A percentile compares a stretch with the other conserved stretches of the same genome.
These are phyloP conservation scores for Seriola quinqueradiata DNA, from an alignment of 2,113 vertebrate species.

Conservation along the genomic window DNA sequence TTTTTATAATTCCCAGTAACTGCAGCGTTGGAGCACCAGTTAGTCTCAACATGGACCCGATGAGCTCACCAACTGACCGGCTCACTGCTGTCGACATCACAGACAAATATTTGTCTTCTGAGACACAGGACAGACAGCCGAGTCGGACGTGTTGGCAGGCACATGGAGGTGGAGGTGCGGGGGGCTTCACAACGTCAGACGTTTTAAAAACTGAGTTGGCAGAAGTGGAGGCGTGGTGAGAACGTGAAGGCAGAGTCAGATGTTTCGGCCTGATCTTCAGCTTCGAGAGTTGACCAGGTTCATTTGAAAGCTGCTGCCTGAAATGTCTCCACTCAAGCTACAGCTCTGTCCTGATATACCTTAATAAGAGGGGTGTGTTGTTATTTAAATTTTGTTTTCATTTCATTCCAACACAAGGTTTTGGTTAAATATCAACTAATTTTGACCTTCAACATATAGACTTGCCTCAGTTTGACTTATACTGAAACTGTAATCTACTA, in stretches of 20 bases:
- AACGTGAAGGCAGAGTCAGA: constrained; percentile 1
- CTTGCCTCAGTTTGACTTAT: background rate
- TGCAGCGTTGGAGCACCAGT: constrained; percentile 4
- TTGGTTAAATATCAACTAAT: background rate
- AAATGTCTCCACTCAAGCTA: background rate
- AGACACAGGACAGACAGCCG: constrained; percentile 43
- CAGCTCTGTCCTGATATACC: background rate
- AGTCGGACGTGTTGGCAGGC: constrained; percentile 52
- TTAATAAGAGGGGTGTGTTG: background rate
- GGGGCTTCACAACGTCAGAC: constrained; percentile 17
- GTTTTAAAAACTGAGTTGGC: constrained; percentile 7
- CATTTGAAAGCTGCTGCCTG: background rate
- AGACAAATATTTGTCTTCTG: constrained; percentile 79
- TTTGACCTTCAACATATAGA: background rate
- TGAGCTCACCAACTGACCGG: constrained; percentile 47
- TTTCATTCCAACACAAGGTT: background rate
- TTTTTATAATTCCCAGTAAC: too few species aligned
- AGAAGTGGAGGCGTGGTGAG: background rate
- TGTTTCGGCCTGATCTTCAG: constrained; percentile 5
- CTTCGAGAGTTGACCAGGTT: background rate
- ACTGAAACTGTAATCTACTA: background rate
- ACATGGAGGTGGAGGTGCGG: constrained; percentile 15
- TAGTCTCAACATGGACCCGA: constrained; percentile 23
- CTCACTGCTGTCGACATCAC: constrained; percentile 60
- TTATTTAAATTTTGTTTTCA: background rate